Evolutionary conservation across 2,113 vertebrate species (phyloP).

Genomic region (Coturnix japonica): DNA sequence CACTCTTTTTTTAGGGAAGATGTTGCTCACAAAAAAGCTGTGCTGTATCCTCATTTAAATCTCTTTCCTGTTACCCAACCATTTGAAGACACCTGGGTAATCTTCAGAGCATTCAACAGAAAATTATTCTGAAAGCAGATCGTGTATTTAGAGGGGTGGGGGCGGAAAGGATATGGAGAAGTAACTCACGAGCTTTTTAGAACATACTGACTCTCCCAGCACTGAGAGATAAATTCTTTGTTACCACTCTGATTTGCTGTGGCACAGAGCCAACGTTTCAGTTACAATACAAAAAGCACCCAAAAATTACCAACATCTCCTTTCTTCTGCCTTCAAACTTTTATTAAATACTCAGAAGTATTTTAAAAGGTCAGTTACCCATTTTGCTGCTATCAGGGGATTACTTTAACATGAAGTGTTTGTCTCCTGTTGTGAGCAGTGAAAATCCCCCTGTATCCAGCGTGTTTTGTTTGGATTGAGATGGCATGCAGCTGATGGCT

Average conservation of each 20-base stretch:
- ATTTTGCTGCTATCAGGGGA: constrained; percentile 72
- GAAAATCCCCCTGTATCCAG: constrained; percentile 86
- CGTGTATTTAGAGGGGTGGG: not conserved
- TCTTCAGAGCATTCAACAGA: not conserved
- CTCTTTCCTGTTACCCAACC: not conserved
- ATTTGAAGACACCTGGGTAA: not conserved
- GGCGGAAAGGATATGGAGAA: not conserved
- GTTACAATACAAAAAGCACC: constrained; percentile 67
- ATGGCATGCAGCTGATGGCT: constrained; percentile 96
- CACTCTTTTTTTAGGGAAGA: not conserved
- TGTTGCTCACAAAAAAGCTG: not conserved
- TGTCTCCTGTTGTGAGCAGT: constrained; percentile 82
- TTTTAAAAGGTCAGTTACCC: constrained; percentile 77
- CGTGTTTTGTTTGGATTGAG: constrained; percentile 97
- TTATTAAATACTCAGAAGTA: constrained; percentile 77
- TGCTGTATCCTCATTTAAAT: not conserved
- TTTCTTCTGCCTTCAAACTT: constrained; percentile 71
- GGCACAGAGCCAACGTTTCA: constrained; percentile 36
- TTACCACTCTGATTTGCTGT: constrained; percentile 25
- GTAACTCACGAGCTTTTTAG: not conserved
- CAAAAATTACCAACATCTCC: constrained; percentile 63
- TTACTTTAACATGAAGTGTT: constrained; percentile 82
- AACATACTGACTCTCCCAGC: not conserved
- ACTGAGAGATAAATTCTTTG: not conserved
- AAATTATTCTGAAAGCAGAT: not conserved